Evolutionary conservation across 2,113 vertebrate species (phyloP), one percentile per base, ranked within the genome.

Genomic region (Hemiscyllium ocellatum): DNA sequence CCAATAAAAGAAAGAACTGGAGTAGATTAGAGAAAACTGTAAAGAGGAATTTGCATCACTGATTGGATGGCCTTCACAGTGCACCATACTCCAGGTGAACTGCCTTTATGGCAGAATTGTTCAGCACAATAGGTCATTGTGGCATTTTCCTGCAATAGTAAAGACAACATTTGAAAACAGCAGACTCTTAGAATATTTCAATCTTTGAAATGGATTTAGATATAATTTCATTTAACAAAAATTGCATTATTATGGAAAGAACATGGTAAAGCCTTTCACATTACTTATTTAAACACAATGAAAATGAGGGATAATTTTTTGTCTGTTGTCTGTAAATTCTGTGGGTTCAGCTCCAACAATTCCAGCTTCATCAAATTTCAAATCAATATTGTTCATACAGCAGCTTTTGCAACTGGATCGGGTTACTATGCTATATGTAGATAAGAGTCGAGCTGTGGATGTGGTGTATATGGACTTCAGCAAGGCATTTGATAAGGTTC

Each of bases 351-450:
- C 24, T 61, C 29, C 87, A 90, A 61, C 50, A 89, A 37, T 42
- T 17, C 17, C 3, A 19, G 26, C 52, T 65, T 90, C 87, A 90
- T 90, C 61, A 33, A 52, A 90, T 90, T 90, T 65, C 87, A 90
- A 90, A 90, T 17, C 56, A 90, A 90, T 90, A 90, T 56, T 65
- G 29, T 90, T 90, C 87, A 90, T 29, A n/a, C 52, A 61, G 29
- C 52, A 61, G 52, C 85, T 15, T 90, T 52, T 90, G 13, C 50
- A 29, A 61, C 26, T 3, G 47, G 87, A 22, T 56, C 3, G 50
- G 52, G 26, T 61, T 52, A 22, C 50, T 52, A 90, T 56, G 26
- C 50, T 61, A 90, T 15, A 47, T 47, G 52, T 33, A 90, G 17
- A 90, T 89, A 56, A n/a, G n/a, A n/a, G n/a, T n/a, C n/a, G n/a